phyloP scores from a whole-genome alignment of 1,140 invertebrate species.

The Drosophila pandora region DNA sequence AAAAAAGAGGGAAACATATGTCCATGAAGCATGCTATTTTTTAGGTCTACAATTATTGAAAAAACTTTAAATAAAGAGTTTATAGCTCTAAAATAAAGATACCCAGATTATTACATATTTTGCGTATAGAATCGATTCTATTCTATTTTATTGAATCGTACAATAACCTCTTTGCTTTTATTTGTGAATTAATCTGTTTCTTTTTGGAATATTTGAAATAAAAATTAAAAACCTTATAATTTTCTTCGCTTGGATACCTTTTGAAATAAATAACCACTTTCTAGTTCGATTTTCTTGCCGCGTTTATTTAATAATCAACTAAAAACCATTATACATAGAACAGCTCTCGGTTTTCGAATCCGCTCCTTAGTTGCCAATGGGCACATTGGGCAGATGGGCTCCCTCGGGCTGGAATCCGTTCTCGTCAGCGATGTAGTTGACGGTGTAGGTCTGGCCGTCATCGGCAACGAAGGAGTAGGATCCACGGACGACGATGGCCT shows the following conservation, averaged over 20 bases:
- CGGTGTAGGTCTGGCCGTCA: slow-evolving; percentile 87
- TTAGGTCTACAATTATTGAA: no score
- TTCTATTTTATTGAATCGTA: no score
- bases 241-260: no score
- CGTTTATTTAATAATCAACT: slow-evolving; percentile 74
- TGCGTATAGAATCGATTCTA: no score
- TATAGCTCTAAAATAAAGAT: background rate
- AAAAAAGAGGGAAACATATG: no score
- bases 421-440: slow-evolving; percentile 90
- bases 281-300: slow-evolving; percentile 53
- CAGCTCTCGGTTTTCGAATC: slow-evolving; percentile 64
- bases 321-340: slow-evolving; percentile 58
- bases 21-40: no score
- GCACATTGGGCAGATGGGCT: slow-evolving; percentile 86
- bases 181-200: background rate
- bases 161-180: no score
- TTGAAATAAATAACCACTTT: background rate
- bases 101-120: no score
- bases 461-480: slow-evolving; percentile 86
- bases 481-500: slow-evolving; percentile 85
- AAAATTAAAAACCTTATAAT: no score
- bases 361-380: slow-evolving; percentile 55
- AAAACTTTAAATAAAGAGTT: no score
- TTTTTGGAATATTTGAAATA: no score
- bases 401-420: slow-evolving; percentile 90